Percentiles rank a stretch among this genome's conserved stretches.
phyloP scores from a whole-genome alignment of 2,888 invertebrate genomes.

The Drosophila leonis region DNA sequence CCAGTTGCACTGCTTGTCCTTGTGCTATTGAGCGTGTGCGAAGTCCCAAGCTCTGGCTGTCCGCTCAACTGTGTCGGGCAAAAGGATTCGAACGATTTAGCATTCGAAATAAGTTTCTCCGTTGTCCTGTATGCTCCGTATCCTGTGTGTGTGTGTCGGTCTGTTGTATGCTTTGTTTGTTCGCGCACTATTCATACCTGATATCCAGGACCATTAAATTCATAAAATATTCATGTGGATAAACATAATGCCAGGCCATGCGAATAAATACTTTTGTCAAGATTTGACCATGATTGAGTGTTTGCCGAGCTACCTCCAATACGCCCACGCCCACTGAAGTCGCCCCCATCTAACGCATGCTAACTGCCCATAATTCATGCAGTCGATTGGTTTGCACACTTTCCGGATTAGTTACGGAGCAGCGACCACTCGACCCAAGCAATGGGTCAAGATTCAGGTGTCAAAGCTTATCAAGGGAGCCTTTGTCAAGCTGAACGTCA shows the following conservation, averaged over 20 bases:
- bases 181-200: constrained; percentile 42
- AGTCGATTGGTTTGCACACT: constrained; percentile 69
- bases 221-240: constrained; percentile 78
- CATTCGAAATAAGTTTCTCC: constrained; percentile 73
- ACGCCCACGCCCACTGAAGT: background rate
- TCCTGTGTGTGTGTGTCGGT: constrained; percentile 12
- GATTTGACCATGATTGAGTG: constrained; percentile 79
- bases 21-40: constrained; percentile 60
- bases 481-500: background rate
- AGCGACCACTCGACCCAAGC: constrained; percentile 25
- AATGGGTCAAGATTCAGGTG: constrained; percentile 55
- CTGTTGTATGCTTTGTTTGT: constrained; percentile 42
- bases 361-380: constrained; percentile 72
- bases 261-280: constrained; percentile 75
- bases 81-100: constrained; percentile 78
- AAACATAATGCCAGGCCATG: constrained; percentile 77
- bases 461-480: constrained; percentile 38
- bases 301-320: constrained; percentile 25
- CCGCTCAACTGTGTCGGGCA: constrained; percentile 72
- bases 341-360: background rate
- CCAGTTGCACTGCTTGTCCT: constrained; percentile 63
- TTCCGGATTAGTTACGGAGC: constrained; percentile 42
- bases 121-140: constrained; percentile 33
- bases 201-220: constrained; percentile 66
- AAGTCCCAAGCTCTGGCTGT: constrained; percentile 19